These are phyloP conservation scores for Colletes gigas DNA, from an alignment of 1,140 invertebrate genomes.

Conservation along the genomic window DNA sequence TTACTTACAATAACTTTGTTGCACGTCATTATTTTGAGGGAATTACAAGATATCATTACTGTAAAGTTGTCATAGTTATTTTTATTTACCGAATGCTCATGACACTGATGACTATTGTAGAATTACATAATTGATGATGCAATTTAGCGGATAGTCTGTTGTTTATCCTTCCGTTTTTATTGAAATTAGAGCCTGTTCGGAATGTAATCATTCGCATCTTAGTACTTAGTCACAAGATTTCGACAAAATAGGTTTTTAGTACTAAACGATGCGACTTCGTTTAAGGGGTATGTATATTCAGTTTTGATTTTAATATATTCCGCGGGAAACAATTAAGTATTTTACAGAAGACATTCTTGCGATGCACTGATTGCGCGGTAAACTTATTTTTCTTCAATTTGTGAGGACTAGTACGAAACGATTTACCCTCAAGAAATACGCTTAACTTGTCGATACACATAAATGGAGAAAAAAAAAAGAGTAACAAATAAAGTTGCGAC, in stretches of 20 bases:
- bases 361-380: neutral
- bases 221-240: neutral
- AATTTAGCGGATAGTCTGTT: neutral
- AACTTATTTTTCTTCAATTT: constrained; percentile 20
- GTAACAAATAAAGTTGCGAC: constrained; percentile 19
- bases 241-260: constrained; percentile 30
- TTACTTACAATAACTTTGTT: neutral
- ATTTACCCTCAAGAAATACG: constrained; percentile 47
- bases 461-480: neutral
- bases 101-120: neutral
- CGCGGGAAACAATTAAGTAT: constrained; percentile 1
- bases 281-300: constrained; percentile 3
- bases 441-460: constrained; percentile 45
- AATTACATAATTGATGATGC: neutral
- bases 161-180: neutral
- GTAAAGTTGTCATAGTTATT: neutral
- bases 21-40: neutral
- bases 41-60: neutral
- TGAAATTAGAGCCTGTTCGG: neutral
- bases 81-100: neutral
- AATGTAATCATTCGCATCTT: neutral
- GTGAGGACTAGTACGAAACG: constrained; percentile 11
- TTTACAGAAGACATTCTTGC: neutral
- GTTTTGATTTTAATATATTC: constrained; percentile 7
- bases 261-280: neutral